Base-by-base conservation (phyloP, 2,113 vertebrate species). In the Amblyopsis rosae region DNA sequence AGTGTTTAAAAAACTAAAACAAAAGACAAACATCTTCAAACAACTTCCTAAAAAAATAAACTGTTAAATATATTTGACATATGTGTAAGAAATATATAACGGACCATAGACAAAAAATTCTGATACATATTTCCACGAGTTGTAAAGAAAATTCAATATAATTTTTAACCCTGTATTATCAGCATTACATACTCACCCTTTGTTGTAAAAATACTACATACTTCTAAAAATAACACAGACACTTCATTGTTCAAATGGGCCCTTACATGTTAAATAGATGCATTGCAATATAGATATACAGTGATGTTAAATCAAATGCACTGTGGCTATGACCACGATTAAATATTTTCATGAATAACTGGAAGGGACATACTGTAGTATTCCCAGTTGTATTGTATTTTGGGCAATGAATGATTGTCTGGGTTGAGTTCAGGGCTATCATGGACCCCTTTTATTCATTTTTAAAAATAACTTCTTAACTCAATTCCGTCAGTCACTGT, bases 21-120 rank as follows among this genome's bases (percentile, higher is more conserved):
- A 19, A 61, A 69, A 72, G 65, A 70, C 3, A 63, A 13, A 79
- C 61, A 65, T 2, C 26, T 26, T 26, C 26, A 83, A 87, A 81
- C 77, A 2, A 61, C 63, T 70, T 74, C 61, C 46, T 72, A 78
- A 65, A 89, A 88, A 87, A 83, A 83, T 80, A 82, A 71, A 80
- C 62, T 41, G 75, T 89, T 88, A 85, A 89, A 88, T 85, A 83
- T 73, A 77, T 70, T 82, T 76, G 50, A 87, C 72, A 80, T 81
- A 73, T 75, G 83, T 61, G 63, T 82, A 78, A 74, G 76, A 88
- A 90, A 87, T 75, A 81, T 70, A 67, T 75, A 73, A 72, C 13
- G 59, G 72, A 83, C 82, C 79, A 77, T 76, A 85, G 56, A 76
- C 64, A 75, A 59, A 63, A 69, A 70, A 16, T 59, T 79, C 56